phyloP scores from a whole-genome alignment of 2,113 vertebrate species.

The Isurus oxyrinchus region DNA sequence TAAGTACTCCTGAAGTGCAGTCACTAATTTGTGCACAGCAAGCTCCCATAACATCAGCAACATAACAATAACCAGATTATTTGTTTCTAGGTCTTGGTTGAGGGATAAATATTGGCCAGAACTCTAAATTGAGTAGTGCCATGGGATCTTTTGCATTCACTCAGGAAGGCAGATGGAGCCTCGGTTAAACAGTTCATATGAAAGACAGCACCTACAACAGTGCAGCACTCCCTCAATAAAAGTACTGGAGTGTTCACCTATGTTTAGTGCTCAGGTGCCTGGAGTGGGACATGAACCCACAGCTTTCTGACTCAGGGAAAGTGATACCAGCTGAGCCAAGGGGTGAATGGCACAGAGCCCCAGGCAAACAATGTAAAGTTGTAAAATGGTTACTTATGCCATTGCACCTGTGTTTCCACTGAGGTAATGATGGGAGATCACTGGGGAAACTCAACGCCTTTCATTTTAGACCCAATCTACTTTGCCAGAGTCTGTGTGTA shows the following conservation, averaged over 20 bases:
- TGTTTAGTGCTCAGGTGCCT: not conserved
- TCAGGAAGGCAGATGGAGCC: not conserved
- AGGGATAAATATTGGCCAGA: not conserved
- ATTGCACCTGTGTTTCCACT: not conserved
- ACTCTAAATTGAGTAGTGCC: not conserved
- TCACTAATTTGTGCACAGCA: not conserved
- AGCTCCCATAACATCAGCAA: not conserved
- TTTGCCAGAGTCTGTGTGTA: not conserved
- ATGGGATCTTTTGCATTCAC: not conserved
- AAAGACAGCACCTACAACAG: not conserved
- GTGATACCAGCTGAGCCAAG: not conserved
- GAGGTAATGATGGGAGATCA: not conserved
- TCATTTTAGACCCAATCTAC: not conserved
- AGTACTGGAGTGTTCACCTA: not conserved
- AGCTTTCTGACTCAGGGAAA: not conserved
- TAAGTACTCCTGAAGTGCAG: not conserved
- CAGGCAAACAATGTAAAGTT: not conserved
- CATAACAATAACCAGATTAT: not conserved
- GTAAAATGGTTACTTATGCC: not conserved
- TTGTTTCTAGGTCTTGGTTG: not conserved
- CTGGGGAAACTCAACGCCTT: not conserved
- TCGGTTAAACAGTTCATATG: not conserved
- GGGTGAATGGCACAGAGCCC: not conserved
- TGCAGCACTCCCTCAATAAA: not conserved
- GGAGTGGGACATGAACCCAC: not conserved